Evolutionary conservation across 2,113 vertebrate species (phyloP), one percentile per base, ranked within the genome.

Genomic region (Cyanocitta stelleri): DNA sequence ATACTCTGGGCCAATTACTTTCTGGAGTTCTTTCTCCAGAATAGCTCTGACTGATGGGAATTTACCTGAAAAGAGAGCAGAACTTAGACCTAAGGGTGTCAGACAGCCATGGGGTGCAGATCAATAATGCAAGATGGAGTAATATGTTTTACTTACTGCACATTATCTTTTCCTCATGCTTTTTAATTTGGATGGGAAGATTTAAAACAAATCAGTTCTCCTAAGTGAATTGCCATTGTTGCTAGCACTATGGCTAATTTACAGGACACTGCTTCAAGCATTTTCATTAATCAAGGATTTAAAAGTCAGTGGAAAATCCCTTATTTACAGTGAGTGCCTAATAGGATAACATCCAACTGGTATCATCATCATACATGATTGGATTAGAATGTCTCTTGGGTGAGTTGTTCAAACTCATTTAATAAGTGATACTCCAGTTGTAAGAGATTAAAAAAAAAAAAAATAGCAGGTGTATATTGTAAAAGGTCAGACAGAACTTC

Each of bases 211-310:
- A 94, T 87, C 71, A 75, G 63, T 64, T 89, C 76, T 77, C 72
- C 86, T 89, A 89, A 96, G 90, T 33, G 77, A 95, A 95, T 46
- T 94, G 84, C 74, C 75, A 90, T 95, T 90, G 64, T 93, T 96
- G 80, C 44, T 93, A 90, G 76, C 61, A 85, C 76, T 74, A 44
- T 62, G 82, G 86, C 92, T 94, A 97, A 96, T 97, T 96, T 96
- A 83, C 87, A 96, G 94, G 92, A 92, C 78, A 92, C 73, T 87
- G 93, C 93, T 97, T 86, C n/a, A 13, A 96, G 89, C 89, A 49
- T 77, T 87, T 93, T 96, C 94, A 94, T 96, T 96, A 96, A 96
- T 89, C 69, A 87, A 85, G 94, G 93, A 95, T 96, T 96, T 95
- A 94, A 96, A 95, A 95, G 85, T 91, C 95, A 89, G 72, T 56